phyloP scores from a whole-genome alignment of 2,113 vertebrate species.

The Poeciliopsis prolifica region DNA sequence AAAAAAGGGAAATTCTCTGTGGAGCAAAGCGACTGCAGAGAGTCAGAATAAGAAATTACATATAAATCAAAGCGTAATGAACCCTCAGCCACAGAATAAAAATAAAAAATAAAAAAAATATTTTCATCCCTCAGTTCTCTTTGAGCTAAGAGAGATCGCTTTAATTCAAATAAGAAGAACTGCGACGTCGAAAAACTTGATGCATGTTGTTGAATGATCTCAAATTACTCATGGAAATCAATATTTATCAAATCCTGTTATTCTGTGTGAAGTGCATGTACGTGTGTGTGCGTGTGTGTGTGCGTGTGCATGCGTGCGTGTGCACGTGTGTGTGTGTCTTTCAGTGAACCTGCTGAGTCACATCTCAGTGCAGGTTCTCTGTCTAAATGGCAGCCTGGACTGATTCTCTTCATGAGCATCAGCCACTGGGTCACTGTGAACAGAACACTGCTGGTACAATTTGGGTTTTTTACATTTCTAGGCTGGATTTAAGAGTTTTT shows the following conservation, averaged over 20 bases:
- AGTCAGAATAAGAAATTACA: conserved; percentile 20
- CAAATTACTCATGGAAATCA: conserved; percentile 68
- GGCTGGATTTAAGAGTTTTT: not conserved
- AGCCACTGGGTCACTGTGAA: conserved; percentile 34
- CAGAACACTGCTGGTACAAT: not conserved
- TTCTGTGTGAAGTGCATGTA: conserved; percentile 42
- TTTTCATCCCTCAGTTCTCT: conserved; percentile 22
- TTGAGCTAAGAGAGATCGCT: conserved; percentile 53
- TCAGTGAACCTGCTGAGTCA: conserved; percentile 47
- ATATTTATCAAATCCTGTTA: conserved; percentile 70
- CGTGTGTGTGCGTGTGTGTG: too few relatives aligned
- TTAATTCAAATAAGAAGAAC: conserved; percentile 54
- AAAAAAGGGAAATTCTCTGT: conserved; percentile 12
- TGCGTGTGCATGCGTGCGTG: too few relatives aligned
- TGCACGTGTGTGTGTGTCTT: conserved; percentile 4
- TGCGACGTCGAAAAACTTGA: conserved; percentile 48
- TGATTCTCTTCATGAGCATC: conserved; percentile 44
- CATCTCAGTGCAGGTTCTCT: conserved; percentile 44
- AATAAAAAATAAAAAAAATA: not conserved
- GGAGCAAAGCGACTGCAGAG: conserved; percentile 7
- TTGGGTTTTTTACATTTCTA: conserved; percentile 39
- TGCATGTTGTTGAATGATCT: conserved; percentile 43
- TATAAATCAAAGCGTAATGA: conserved; percentile 35
- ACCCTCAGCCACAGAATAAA: not conserved
- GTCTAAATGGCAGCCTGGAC: conserved; percentile 45